A percentile compares a stretch with the other conserved stretches of the same genome.
phyloP scores from a whole-genome alignment of 2,113 vertebrate genomes.

The Mustela lutreola region DNA sequence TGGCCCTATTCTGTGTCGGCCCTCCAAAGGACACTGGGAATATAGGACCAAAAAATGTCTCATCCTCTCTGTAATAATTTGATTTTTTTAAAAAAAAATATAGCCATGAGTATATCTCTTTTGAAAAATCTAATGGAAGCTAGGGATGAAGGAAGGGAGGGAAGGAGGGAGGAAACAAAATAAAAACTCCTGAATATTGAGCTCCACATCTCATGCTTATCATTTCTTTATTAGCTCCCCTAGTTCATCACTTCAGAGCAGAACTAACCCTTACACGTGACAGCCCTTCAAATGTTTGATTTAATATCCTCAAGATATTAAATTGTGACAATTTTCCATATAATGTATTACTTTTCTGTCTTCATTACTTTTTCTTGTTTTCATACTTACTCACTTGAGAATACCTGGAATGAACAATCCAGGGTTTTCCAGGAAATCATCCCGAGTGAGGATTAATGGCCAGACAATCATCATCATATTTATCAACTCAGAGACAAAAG shows the following conservation, averaged over 20 bases:
- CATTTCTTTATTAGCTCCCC: conserved; percentile 59
- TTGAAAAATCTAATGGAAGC: background rate
- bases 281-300: conserved; percentile 51
- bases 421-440: conserved; percentile 44
- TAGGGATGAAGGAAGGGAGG: background rate
- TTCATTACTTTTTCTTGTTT: conserved; percentile 62
- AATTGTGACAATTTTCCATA: conserved; percentile 57
- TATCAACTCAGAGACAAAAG: conserved; percentile 20
- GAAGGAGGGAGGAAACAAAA: background rate
- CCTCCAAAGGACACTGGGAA: background rate
- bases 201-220: background rate
- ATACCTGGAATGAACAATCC: conserved; percentile 8
- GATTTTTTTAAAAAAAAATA: background rate
- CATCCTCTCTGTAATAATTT: background rate
- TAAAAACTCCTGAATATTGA: background rate
- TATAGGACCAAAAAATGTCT: background rate
- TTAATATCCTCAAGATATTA: conserved; percentile 67
- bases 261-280: conserved; percentile 26
- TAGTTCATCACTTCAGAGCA: background rate
- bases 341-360: conserved; percentile 19
- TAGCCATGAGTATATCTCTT: background rate
- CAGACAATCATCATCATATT: background rate
- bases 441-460: background rate
- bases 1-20: background rate
- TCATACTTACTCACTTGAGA: conserved; percentile 57